Evolutionary conservation across 2,797 vertebrate genomes (phyloP), one percentile per base, ranked within the genome.

Genomic region (Pagetopsis macropterus): DNA sequence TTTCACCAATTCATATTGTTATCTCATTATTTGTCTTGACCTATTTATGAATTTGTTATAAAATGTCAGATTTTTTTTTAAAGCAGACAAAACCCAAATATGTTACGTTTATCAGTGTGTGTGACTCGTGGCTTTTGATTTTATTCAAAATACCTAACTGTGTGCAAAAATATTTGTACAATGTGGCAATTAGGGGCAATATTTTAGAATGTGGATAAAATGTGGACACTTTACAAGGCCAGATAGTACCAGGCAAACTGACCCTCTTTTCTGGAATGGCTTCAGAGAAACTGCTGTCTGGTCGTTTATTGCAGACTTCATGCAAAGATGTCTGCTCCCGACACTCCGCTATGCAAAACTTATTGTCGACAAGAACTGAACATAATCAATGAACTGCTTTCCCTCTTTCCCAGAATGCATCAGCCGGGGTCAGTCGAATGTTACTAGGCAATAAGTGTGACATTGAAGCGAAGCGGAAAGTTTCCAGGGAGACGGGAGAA

Each of bases 391-490:
- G 54, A 54, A 81, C 61, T 62, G 10, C 59, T 21, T 76, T 48
- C 55, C 59, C 45, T 75, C n/a, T 75, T 56, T 61, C 73, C 71
- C 93, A 98, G 97, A 98, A 99, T 33, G 97, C 97, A 45, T 96
- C 96, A 0, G 93, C 95, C 0, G 97, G 97, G 3, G 97, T 98
- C 67, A 96, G 96, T 85, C 94, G 88, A 49, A 97, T 98, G 91
- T 90, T 99, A 65, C 92, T 98, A 31, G 97, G 96, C 12, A 98
- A 99, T 89, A 99, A 99, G 83, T 97, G 97, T n/a, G 97, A 99
- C 93, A 97, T 98, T 79, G 97, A 97, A 82, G 80, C 87, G 40
- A 97, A 96, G 81, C 91, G 97, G 45, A 97, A 97, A 74, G 96
- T 98, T 72, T 93, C 93, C 68, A 95, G 88, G 82, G 97, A 98